Evolutionary conservation across 1,140 invertebrate species (phyloP), one percentile per base, ranked within the genome.

Genomic region (Campoletis sonorensis): DNA sequence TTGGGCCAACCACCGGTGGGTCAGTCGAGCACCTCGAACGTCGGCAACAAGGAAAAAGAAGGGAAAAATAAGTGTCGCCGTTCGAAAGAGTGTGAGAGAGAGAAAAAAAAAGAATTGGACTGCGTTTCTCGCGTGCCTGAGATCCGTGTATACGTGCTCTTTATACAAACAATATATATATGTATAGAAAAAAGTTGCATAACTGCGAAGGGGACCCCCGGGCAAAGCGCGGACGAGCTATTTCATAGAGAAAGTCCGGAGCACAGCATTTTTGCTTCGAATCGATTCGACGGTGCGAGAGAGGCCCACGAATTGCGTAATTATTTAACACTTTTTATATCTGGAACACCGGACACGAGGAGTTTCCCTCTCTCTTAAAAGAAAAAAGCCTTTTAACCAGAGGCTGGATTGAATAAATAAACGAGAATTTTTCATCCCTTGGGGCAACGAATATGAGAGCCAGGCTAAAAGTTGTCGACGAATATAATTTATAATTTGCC

Each of bases 211-310:
- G 70, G 37, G 37, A 40, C 70, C 37, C 70, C 70, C 30, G 37
- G n/a, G 33, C 16, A 2, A 77, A 81, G 82, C 88, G 85, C 85
- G 85, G 83, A 89, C 87, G 85, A 86, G 88, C 90, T 91, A 89
- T 91, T 91, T 91, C 88, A 88, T 90, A 92, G 91, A 92, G 91
- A 92, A 92, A 92, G 91, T 91, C 84, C 84, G 78, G 84, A 64
- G 23, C 86, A 37, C 67, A 45, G 89, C 87, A 91, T 89, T 90
- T 89, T 90, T 91, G 86, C 90, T 92, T 91, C 91, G 89, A 86
- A 91, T 89, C 87, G 89, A 89, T 90, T 86, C 78, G 84, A 83
- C 80, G 37, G 2, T 26, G 51, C 16, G 51, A 5, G 51, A 82
- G 70, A 76, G 77, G 23, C 23, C 64, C 45, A 49, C 67, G 33